Evolutionary conservation across 2,113 vertebrate species (phyloP), one percentile per base, ranked within the genome.

Genomic region (Megaleporinus macrocephalus): DNA sequence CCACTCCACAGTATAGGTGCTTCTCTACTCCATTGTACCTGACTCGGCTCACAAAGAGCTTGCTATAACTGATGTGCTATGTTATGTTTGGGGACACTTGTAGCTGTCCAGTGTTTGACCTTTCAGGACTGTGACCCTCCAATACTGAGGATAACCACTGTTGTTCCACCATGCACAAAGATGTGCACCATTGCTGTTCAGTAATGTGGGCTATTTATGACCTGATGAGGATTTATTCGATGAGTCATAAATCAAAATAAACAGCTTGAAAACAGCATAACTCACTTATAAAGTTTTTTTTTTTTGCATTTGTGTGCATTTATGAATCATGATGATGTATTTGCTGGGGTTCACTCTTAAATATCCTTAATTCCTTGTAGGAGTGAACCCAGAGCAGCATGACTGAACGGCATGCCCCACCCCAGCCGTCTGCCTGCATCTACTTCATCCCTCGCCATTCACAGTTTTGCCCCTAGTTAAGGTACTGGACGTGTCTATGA

Each of bases 161-260:
- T 10, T 9, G 41, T 9, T 44, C 41, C 41, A 44, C 41, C 5
- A 44, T 44, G 41, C 41, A 44, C 41, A 5, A 44, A 44, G 41
- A 44, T 10, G 9, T 44, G 41, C 33, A 36, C 33, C 33, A 36
- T 36, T 36, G 33, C 41, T 44, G 41, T 36, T 36, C 36, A 36
- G 7, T 7, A 36, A 36, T 36, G 36, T 4, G 41, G 4, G 41
- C 41, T 44, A 44, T 44, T 44, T 44, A 44, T 44, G 41, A 10
- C 49, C 49, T 51, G 49, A 51, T 51, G 49, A 51, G 16, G 49
- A 51, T 16, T 51, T 44, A n/a, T 24, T 55, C 22, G 59, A 61
- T 30, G 63, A 55, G 24, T 59, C 24, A 68, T 36, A 66, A 4
- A n/a, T 78, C 11, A 22, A 44, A 57, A 79, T 71, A 79, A 72